These are phyloP conservation scores for Pogonus chalceus DNA, from an alignment of 1,140 invertebrate species.

Conservation along the genomic window DNA sequence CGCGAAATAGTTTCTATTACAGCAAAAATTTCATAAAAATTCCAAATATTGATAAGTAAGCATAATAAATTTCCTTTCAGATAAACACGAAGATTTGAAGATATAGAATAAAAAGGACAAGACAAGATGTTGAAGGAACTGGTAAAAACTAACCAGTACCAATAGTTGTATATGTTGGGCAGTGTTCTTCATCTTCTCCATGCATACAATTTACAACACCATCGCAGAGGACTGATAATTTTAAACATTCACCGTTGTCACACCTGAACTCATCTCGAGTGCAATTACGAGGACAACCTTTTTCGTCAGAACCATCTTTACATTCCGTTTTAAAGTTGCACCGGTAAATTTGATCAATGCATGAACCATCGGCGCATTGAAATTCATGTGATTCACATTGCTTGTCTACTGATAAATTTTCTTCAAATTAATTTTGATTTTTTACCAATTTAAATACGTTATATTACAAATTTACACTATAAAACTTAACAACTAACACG, in stretches of 20 bases:
- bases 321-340: slow-evolving; percentile 50
- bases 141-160: neutral
- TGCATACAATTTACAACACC: slow-evolving; percentile 47
- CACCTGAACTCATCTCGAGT: slow-evolving; percentile 42
- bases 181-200: slow-evolving; percentile 50
- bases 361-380: slow-evolving; percentile 48
- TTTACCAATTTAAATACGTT: no score
- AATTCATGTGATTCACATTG: slow-evolving; percentile 34
- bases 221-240: slow-evolving; percentile 48
- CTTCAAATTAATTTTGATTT: neutral
- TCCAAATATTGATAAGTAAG: no score
- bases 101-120: no score
- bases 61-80: no score
- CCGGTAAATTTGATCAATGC: slow-evolving; percentile 41
- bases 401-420: neutral
- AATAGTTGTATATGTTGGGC: slow-evolving; percentile 39
- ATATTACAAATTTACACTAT: no score
- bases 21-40: no score
- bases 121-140: neutral
- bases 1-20: no score
- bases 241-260: slow-evolving; percentile 56
- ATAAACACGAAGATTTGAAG: no score
- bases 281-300: slow-evolving; percentile 37
- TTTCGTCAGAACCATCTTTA: slow-evolving; percentile 57
- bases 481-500: no score